Percentiles rank a stretch among this genome's conserved stretches.
These are phyloP conservation scores for Synergus gifuensis DNA, from an alignment of 2,888 invertebrate genomes.

Conservation along the genomic window DNA sequence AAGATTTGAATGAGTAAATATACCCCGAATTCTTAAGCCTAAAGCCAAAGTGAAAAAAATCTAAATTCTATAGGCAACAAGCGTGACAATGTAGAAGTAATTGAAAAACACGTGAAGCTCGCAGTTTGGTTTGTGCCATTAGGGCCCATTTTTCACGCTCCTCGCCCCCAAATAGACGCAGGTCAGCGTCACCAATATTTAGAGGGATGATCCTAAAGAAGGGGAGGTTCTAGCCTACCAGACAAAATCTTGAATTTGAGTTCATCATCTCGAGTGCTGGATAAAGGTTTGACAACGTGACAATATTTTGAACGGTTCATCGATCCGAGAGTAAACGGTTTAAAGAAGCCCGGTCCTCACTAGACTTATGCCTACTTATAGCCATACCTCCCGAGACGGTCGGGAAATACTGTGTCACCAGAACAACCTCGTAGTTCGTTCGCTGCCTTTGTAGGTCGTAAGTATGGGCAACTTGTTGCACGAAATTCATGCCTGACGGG, in stretches of 20 bases:
- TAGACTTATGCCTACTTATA: constrained; percentile 51
- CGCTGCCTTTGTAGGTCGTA: constrained; percentile 60
- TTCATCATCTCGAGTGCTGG: constrained; percentile 42
- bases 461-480: constrained; percentile 68
- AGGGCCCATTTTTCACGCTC: constrained; percentile 50
- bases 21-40: neutral
- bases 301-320: constrained; percentile 76
- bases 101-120: constrained; percentile 15
- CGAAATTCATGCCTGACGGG: constrained; percentile 68
- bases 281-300: constrained; percentile 67
- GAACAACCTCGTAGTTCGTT: constrained; percentile 50
- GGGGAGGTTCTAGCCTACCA: constrained; percentile 43
- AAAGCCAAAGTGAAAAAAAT: neutral
- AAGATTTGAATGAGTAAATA: neutral
- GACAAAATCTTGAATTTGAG: constrained; percentile 52
- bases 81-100: constrained; percentile 3
- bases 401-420: constrained; percentile 43
- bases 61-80: neutral
- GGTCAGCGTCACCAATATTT: constrained; percentile 44
- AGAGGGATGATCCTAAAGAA: constrained; percentile 45
- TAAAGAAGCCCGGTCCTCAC: constrained; percentile 63
- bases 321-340: constrained; percentile 76
- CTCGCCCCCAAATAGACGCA: constrained; percentile 51
- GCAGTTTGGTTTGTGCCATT: constrained; percentile 11
- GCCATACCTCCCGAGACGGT: constrained; percentile 43